Evolutionary conservation across 2,113 vertebrate species (phyloP), one percentile per base, ranked within the genome.

Genomic region (Gasterosteus nipponicus): DNA sequence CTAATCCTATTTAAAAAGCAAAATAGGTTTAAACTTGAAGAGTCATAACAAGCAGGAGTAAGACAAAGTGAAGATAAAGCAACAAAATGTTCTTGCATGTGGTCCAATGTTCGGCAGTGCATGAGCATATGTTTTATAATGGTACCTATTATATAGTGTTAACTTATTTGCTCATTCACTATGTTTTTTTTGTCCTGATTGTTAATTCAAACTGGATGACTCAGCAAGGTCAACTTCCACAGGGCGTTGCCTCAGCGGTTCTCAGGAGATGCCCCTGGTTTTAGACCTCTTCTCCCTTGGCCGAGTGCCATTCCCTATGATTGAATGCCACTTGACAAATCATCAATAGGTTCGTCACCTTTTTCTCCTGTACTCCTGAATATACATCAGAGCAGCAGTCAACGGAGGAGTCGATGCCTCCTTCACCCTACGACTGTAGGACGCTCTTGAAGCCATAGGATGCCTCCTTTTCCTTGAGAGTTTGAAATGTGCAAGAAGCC

Each of bases 291-390:
- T 83, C 53, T 59, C 2, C 66, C 70, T 85, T 91, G 88, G 90
- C 91, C 83, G 65, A 35, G 19, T 16, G 84, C 87, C 87, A 76
- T 70, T 80, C 73, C 84, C 84, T 73, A 18, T 80, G 89, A 91
- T 89, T 88, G 89, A 92, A 93, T 89, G 83, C 85, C 70, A 70
- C 63, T 80, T 91, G 92, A 93, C 93, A 91, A 77, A 60, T 93
- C 87, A 91, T 85, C 92, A 92, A 93, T 94, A 93, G 84, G 86
- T 91, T 89, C 72, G 80, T 91, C 91, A 92, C 90, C 93, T 92
- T 92, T 92, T 92, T 91, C 89, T 83, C 53, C 87, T 87, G 78
- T 87, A 73, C 81, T 85, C 65, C 65, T 93, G 89, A 93, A 94
- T 93, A 92, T 92, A 89, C 85, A 94, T 92, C 82, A 91, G 87